Evolutionary conservation across 2,113 vertebrate genomes (phyloP).

Genomic region (Boleophthalmus pectinirostris): DNA sequence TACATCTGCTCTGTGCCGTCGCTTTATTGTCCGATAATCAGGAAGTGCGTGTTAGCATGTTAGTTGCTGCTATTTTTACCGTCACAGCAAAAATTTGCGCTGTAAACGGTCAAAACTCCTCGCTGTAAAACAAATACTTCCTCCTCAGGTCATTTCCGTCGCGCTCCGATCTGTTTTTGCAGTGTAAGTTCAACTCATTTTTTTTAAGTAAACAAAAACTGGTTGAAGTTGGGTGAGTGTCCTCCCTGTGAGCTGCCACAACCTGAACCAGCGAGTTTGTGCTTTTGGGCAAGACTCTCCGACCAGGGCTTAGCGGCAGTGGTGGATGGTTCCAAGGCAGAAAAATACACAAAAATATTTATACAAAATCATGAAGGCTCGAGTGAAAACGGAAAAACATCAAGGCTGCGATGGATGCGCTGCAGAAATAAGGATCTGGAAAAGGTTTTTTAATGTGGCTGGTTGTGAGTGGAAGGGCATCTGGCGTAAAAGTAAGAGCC

Average conservation of each 20-base stretch:
- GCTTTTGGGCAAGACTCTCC: constrained; percentile 41
- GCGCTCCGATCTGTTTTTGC: not conserved
- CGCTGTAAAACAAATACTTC: not conserved
- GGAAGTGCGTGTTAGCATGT: too few species aligned
- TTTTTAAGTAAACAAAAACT: not conserved
- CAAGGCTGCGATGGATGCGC: constrained; percentile 53
- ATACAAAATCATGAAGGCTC: constrained; percentile 69
- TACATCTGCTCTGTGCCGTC: too few species aligned
- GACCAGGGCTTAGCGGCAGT: constrained; percentile 34
- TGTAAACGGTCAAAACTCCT: too few species aligned
- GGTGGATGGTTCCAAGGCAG: constrained; percentile 64
- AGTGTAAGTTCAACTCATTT: not conserved
- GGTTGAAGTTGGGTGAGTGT: not conserved
- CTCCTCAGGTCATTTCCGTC: not conserved
- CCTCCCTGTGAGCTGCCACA: constrained; percentile 11
- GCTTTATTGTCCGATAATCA: too few species aligned
- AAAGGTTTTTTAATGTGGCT: not conserved
- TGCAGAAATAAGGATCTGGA: not conserved
- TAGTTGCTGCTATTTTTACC: too few species aligned
- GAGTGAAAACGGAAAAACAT: constrained; percentile 47
- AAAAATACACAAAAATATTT: constrained; percentile 58
- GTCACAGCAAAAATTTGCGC: too few species aligned
- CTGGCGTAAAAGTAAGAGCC: not conserved
- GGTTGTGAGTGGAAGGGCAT: not conserved
- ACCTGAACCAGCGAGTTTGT: constrained; percentile 24